Evolutionary conservation across 2,113 vertebrate species (phyloP), one percentile per base, ranked within the genome.

Genomic region (Puntigrus tetrazona): DNA sequence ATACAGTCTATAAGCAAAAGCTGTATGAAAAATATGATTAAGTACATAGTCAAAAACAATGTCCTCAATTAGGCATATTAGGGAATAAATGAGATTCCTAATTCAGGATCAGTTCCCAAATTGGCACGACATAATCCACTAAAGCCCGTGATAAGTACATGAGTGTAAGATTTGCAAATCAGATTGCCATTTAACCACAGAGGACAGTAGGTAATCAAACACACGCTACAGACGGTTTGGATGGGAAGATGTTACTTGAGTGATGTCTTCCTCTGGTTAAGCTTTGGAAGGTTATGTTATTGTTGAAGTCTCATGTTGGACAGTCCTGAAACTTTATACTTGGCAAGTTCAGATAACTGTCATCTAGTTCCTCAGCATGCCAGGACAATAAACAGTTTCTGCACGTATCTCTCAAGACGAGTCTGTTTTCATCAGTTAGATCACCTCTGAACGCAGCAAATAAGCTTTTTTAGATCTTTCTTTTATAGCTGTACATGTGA

Each of bases 401-500:
- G 65, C 47, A 79, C 16, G 43, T 67, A 67, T 83, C 85, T 27
- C 63, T 41, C 20, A 86, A n/a, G 25, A 11, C 43, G 2, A 67
- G 31, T 80, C 9, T 41, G 7, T 31, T 86, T 89, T 90, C 86
- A 91, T 91, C 91, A 92, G 91, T 89, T 90, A 86, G 87, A 87
- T 89, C 72, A 86, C 84, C 88, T 86, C 86, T 16, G 61, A 65
- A 75, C 92, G 91, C 91, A 93, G 90, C 90, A 92, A 78, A 80
- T 3, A 77, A 72, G 31, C 31, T 34, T 82, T 81, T 36, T 82
- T 77, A 41, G 72, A 80, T 67, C 70, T 84, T 72, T 86, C 84
- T 88, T 86, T 88, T 86, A 82, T 84, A 25, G 76, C 87, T 91
- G 90, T 90, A 88, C 90, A 91, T 91, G 84, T 86, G 91, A 67